Conservation (phyloP, 2,888 invertebrate species). For the Drosophila kuntzei region DNA sequence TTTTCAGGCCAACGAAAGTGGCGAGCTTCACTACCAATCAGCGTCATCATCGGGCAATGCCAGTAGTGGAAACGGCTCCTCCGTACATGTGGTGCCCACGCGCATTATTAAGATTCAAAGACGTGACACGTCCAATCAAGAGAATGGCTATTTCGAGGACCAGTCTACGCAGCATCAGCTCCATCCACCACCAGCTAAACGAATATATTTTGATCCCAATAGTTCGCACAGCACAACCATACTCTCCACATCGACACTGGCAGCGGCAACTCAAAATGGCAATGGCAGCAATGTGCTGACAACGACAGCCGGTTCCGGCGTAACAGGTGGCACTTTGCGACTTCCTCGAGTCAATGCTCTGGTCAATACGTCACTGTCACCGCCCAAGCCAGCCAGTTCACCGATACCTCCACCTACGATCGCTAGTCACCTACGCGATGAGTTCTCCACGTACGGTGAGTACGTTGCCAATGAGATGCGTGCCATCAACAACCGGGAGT, state of each 20-base stretch:
- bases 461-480: constrained; percentile 88
- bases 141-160: constrained; percentile 80
- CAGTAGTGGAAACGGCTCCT: constrained; percentile 30
- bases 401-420: constrained; percentile 44
- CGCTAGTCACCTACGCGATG: constrained; percentile 84
- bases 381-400: constrained; percentile 50
- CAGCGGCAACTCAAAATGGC: constrained; percentile 54
- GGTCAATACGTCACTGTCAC: constrained; percentile 48
- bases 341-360: constrained; percentile 63
- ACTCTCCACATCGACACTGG: constrained; percentile 67
- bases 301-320: constrained; percentile 34
- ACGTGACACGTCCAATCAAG: constrained; percentile 77
- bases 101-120: constrained; percentile 84
- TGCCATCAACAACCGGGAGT: constrained; percentile 87
- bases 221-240: constrained; percentile 70
- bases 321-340: constrained; percentile 55
- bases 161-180: constrained; percentile 61
- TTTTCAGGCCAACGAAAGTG: constrained; percentile 81
- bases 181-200: constrained; percentile 67
- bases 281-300: constrained; percentile 53
- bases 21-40: constrained; percentile 80
- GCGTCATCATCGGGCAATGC: constrained; percentile 21
- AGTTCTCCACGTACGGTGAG: constrained; percentile 88
- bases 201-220: constrained; percentile 80
- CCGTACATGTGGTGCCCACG: constrained; percentile 66